Evolutionary conservation across 2,888 invertebrate genomes (phyloP), one percentile per base, ranked within the genome.

Genomic region (Parnassius smintheus): DNA sequence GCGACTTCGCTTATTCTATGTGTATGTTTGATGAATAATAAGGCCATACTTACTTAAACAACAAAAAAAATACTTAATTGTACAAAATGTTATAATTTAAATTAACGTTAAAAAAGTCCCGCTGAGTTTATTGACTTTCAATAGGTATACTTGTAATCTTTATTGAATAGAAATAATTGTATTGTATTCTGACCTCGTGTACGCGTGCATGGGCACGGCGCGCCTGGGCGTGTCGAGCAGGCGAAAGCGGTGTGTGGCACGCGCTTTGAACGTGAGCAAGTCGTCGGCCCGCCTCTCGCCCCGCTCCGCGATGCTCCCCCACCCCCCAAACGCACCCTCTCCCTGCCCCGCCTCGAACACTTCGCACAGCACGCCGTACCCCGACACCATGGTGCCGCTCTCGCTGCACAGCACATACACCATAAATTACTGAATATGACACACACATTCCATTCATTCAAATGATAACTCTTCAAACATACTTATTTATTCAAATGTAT

Each of bases 291-390:
- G 4, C 35, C 35, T 7, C 35, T 7, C 35, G 67, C 61, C 67
- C 72, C 61, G 72, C 70, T 44, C 72, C 74, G 66, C 65, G 62
- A 45, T 70, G 72, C 65, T 77, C 82, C 79, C 88, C 89, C 73
- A 77, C 81, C 73, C 91, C 77, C 90, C 90, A 76, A 91, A 92
- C 72, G 92, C 68, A 61, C 67, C 73, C 61, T 72, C 70, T 42
- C 72, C 75, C 67, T 65, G 62, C 45, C 70, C 73, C 65, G 77
- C 82, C 79, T 88, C 89, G 73, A 77, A 81, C 73, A 91, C 86
- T 76, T 91, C 90, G 77, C 92, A 92, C 72, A 92, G 70, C 69
- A 86, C 89, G 61, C 92, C 92, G 73, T 84, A 89, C n/a, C 85
- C 87, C 10, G 84, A 83, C 67, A 83, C 68, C 67, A 69, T 42